These are phyloP conservation scores for Plecturocebus donacophilus DNA, from an alignment of 2,113 vertebrate species.

Conservation along the genomic window DNA sequence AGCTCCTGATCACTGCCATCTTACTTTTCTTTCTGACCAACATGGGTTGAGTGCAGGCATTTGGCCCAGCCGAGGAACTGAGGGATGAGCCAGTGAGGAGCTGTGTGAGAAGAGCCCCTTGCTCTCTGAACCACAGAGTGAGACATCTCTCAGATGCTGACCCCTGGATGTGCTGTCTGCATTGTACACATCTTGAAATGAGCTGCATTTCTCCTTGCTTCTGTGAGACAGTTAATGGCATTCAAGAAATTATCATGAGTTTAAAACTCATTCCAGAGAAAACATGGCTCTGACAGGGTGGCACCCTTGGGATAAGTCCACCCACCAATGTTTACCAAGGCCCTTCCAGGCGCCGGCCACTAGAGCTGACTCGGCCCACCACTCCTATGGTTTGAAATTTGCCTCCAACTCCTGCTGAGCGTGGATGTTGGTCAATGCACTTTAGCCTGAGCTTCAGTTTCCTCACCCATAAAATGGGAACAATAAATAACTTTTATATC, in stretches of 20 bases:
- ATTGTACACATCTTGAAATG: no score
- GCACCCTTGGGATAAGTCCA: not conserved
- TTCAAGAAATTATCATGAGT: not conserved
- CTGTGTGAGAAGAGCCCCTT: not conserved
- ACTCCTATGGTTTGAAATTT: not conserved
- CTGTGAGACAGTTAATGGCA: not conserved
- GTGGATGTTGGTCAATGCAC: not conserved
- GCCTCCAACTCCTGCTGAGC: not conserved
- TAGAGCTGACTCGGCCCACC: not conserved
- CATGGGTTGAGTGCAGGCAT: not conserved
- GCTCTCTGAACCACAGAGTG: fast-evolving
- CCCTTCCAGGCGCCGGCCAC: fast-evolving
- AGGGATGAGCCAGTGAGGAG: not conserved
- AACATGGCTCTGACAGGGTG: not conserved
- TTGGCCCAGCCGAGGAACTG: not conserved
- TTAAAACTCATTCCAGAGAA: not conserved
- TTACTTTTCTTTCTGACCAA: not conserved
- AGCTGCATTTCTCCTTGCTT: not conserved
- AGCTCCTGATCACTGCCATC: no score
- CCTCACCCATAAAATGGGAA: not conserved
- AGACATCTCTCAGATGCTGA: not conserved
- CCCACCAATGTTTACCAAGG: not conserved
- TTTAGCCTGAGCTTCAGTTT: not conserved
- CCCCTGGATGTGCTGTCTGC: not conserved
- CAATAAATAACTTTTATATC: not conserved